Evolutionary conservation across 2,797 vertebrate species (phyloP).

Genomic region (Novumbra hubbsi): DNA sequence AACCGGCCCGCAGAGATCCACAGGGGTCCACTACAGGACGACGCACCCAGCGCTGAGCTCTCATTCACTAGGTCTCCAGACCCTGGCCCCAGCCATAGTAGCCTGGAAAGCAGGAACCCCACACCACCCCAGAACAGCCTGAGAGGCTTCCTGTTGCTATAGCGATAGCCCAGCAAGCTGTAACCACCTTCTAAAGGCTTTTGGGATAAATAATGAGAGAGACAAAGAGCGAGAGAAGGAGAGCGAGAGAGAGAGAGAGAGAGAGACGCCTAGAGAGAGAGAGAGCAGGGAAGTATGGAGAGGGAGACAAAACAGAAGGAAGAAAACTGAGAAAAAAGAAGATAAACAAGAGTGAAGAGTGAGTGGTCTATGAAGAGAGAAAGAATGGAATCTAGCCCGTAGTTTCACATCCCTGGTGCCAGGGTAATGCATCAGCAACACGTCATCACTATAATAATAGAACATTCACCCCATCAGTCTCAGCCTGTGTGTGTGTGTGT

Average conservation of each 20-base stretch:
- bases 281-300: too few species aligned
- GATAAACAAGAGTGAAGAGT: neutral
- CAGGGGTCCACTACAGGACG: neutral
- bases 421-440: slow-evolving; percentile 24
- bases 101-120: slow-evolving; percentile 59
- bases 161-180: slow-evolving; percentile 53
- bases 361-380: slow-evolving; percentile 2
- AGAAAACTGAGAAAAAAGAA: too few species aligned
- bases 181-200: slow-evolving; percentile 51
- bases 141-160: slow-evolving; percentile 69
- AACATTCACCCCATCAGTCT: slow-evolving; percentile 27
- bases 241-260: slow-evolving; percentile 1
- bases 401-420: slow-evolving; percentile 10
- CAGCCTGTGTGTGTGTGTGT: neutral
- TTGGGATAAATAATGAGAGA: neutral
- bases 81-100: slow-evolving; percentile 66
- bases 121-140: slow-evolving; percentile 61
- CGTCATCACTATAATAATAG: slow-evolving; percentile 42
- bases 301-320: too few species aligned
- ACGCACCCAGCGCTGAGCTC: neutral
- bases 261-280: neutral
- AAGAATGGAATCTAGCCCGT: neutral
- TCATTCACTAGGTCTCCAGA: slow-evolving; percentile 23
- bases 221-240: neutral
- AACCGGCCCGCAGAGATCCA: neutral